phyloP scores from a whole-genome alignment of 2,797 vertebrate genomes.

The Aplochiton taeniatus region DNA sequence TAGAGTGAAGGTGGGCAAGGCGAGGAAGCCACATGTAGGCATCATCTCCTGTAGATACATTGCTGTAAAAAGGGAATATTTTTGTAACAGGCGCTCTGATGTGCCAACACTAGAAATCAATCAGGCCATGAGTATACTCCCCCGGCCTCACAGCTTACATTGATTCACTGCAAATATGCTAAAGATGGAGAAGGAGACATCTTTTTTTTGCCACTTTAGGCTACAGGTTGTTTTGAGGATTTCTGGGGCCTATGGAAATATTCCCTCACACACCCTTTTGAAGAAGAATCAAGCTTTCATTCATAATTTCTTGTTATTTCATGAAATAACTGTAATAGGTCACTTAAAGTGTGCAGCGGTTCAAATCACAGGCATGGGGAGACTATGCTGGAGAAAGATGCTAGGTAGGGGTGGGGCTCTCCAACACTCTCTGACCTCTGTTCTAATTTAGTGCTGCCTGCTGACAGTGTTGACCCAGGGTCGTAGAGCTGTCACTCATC shows the following conservation, averaged over 20 bases:
- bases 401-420: slow-evolving; percentile 14
- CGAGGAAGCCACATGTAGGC: too few species aligned
- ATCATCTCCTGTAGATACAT: too few species aligned
- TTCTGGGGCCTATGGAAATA: slow-evolving; percentile 17
- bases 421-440: slow-evolving; percentile 44
- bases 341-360: too few species aligned
- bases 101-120: slow-evolving; percentile 72
- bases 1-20: too few species aligned
- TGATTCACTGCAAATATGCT: slow-evolving; percentile 68
- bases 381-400: too few species aligned
- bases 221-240: slow-evolving; percentile 37
- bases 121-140: slow-evolving; percentile 63
- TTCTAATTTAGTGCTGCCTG: slow-evolving; percentile 44
- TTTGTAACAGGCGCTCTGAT: slow-evolving; percentile 48
- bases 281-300: too few species aligned
- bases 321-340: too few species aligned
- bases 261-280: too few species aligned
- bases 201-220: slow-evolving; percentile 45
- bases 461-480: slow-evolving; percentile 36
- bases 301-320: too few species aligned
- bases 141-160: slow-evolving; percentile 60
- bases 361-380: too few species aligned
- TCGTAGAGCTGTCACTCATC: slow-evolving; percentile 47
- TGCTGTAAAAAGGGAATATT: too few species aligned
- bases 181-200: slow-evolving; percentile 57